phyloP scores from a whole-genome alignment of 2,797 vertebrate species.

The Microctenopoma stevenorrisi region DNA sequence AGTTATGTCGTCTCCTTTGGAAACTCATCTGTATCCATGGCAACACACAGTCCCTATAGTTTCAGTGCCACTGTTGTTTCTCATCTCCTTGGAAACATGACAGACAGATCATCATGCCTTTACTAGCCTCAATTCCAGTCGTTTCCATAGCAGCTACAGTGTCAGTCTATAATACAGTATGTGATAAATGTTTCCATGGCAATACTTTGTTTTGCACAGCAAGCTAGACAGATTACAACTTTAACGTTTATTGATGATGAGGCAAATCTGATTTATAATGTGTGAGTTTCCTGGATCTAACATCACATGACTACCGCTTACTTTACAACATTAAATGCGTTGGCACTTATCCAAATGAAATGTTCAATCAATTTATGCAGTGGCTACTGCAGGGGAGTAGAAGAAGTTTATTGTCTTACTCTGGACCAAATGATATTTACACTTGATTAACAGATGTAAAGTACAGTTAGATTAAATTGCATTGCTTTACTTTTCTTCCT shows the following conservation, averaged over 20 bases:
- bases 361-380: no score
- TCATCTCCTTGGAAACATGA: constrained; percentile 30
- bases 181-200: constrained; percentile 37
- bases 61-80: constrained; percentile 32
- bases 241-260: not conserved
- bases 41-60: constrained; percentile 39
- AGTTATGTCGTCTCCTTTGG: constrained; percentile 10
- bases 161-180: constrained; percentile 15
- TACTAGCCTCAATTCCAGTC: constrained; percentile 28
- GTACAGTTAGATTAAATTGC: not conserved
- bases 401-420: not conserved
- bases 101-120: constrained; percentile 30
- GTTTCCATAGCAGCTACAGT: constrained; percentile 64
- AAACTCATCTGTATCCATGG: constrained; percentile 56
- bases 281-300: not conserved
- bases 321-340: not conserved
- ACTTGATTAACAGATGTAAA: not conserved
- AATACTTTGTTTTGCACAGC: constrained; percentile 30
- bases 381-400: not conserved
- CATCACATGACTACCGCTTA: not conserved
- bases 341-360: not conserved
- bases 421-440: not conserved
- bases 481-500: not conserved
- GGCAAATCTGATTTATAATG: not conserved
- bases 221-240: constrained; percentile 19